A percentile compares a stretch with the other conserved stretches of the same genome.
Evolutionary conservation across 2,113 vertebrate species (phyloP).

Genomic region (Lepus americanus): DNA sequence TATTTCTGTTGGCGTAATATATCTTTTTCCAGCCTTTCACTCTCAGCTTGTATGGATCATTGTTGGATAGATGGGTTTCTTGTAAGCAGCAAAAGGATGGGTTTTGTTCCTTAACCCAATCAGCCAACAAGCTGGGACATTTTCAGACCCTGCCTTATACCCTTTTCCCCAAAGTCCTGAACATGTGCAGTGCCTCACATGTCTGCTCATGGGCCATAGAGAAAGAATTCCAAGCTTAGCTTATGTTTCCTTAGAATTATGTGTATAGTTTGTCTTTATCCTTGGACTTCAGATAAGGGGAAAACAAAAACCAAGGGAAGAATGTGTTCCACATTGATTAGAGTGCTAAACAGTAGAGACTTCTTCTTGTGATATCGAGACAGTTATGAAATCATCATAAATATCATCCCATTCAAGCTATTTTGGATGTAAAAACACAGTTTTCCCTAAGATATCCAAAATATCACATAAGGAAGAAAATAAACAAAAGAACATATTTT

Average conservation of each 20-base stretch:
- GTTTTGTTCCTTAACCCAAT: too few relatives aligned
- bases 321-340: not conserved
- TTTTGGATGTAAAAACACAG: not conserved
- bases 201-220: not conserved
- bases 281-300: not conserved
- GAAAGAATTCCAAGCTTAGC: not conserved
- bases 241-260: not conserved
- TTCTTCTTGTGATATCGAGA: not conserved
- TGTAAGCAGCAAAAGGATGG: too few relatives aligned
- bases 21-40: too few relatives aligned
- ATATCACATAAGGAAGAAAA: not conserved
- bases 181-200: fast-evolving
- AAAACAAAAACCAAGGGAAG: not conserved
- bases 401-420: not conserved
- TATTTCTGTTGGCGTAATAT: too few relatives aligned
- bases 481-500: not conserved
- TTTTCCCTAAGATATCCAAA: not conserved
- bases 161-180: not conserved
- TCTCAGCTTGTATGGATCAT: too few relatives aligned
- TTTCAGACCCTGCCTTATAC: not conserved
- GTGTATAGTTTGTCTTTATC: not conserved
- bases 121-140: not conserved
- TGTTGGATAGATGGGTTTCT: too few relatives aligned
- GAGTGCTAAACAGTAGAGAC: not conserved
- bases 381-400: not conserved